Percentiles rank a stretch among this genome's conserved stretches.
Evolutionary conservation across 2,888 invertebrate species (phyloP).

Genomic region (Stenolophus ochropezus): DNA sequence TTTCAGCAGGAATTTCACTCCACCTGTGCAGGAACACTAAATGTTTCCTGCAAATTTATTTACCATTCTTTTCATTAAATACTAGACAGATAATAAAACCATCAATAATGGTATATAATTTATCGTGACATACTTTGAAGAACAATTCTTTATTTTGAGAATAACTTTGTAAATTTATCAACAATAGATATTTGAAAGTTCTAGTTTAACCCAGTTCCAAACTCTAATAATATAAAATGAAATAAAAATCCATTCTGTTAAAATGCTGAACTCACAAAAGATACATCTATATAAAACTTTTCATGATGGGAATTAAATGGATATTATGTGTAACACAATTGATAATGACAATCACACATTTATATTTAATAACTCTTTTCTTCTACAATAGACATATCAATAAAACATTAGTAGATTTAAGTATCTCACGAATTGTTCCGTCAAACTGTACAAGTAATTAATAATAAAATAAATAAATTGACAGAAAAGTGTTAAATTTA

Average conservation of each 20-base stretch:
- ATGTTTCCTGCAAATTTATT: too few relatives aligned
- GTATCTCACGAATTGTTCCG: too few relatives aligned
- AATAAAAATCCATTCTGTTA: conserved; percentile 3
- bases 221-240: conserved; percentile 10
- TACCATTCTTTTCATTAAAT: too few relatives aligned
- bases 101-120: conserved; percentile 1
- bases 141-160: neutral
- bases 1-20: neutral
- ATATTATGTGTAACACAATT: too few relatives aligned
- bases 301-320: neutral
- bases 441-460: too few relatives aligned
- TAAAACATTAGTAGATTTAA: too few relatives aligned
- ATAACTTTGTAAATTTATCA: conserved; percentile 15
- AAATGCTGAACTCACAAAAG: neutral
- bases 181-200: conserved; percentile 40
- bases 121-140: neutral
- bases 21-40: too few relatives aligned
- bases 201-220: conserved; percentile 23
- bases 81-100: neutral
- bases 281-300: conserved; percentile 20
- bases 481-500: too few relatives aligned
- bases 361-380: too few relatives aligned
- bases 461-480: too few relatives aligned
- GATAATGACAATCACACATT: too few relatives aligned
- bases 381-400: too few relatives aligned